Percentiles rank a stretch among this genome's conserved stretches.
Conservation (phyloP, 2,113 vertebrate genomes). For the Tyto alba region DNA sequence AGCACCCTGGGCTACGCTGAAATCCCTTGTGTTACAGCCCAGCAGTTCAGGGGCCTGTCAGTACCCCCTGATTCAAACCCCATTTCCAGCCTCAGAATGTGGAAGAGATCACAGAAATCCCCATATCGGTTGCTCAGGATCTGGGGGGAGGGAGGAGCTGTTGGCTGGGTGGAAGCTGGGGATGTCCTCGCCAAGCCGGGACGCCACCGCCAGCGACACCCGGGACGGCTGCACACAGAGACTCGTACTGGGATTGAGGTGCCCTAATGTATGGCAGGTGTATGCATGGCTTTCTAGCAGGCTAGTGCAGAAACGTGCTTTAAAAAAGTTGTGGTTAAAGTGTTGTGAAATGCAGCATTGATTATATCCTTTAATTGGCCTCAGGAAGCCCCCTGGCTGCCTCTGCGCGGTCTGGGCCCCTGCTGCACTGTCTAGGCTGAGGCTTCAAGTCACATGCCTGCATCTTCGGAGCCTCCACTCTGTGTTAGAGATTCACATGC, state of each 20-base stretch:
- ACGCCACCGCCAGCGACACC: accelerated
- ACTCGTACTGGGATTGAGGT: accelerated
- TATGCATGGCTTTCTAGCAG: neutral
- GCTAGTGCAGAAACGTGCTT: neutral
- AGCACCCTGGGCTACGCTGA: accelerated
- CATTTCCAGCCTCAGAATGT: neutral
- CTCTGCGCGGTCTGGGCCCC: neutral
- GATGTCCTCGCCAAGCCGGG: accelerated
- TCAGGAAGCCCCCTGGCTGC: neutral
- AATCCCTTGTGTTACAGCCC: neutral
- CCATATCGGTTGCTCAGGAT: accelerated
- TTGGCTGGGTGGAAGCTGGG: neutral
- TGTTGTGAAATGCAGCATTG: neutral
- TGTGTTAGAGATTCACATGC: neutral
- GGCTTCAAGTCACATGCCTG: neutral
- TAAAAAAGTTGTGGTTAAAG: neutral
- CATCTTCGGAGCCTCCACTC: neutral
- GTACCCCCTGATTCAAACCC: neutral
- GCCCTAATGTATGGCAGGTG: neutral
- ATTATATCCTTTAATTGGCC: neutral
- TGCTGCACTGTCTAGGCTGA: neutral
- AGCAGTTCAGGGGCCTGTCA: neutral
- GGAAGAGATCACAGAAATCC: neutral
- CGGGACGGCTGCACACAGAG: accelerated
- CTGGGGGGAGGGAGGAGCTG: neutral